A percentile compares a stretch with the other conserved stretches of the same genome.
Conservation (phyloP, 1,140 invertebrate species). For the Anthonomus grandis region DNA sequence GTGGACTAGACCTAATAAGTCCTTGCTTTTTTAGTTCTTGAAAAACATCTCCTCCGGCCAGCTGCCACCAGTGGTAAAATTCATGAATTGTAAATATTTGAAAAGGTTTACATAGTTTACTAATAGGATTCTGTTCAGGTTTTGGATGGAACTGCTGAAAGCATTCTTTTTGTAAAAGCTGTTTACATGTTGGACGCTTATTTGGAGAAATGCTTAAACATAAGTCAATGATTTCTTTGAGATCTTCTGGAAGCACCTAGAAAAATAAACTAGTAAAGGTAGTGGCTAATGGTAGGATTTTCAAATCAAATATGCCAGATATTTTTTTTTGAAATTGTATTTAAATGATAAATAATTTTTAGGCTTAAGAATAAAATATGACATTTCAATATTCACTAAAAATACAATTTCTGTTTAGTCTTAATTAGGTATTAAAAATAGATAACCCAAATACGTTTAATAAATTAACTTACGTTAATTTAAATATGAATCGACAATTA, state of each 20-base stretch:
- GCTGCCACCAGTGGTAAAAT: slow-evolving; percentile 91
- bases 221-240: slow-evolving; percentile 63
- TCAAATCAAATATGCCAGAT: no score
- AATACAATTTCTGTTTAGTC: no score
- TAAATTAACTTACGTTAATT: no score
- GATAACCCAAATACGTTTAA: no score
- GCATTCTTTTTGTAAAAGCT: slow-evolving; percentile 55
- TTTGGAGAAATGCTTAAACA: slow-evolving; percentile 66
- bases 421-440: no score
- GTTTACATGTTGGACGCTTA: slow-evolving; percentile 59
- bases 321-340: no score
- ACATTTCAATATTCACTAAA: no score
- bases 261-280: no score
- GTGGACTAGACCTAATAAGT: slow-evolving; percentile 76
- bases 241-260: slow-evolving; percentile 58
- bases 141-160: slow-evolving; percentile 49
- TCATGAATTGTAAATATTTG: slow-evolving; percentile 44
- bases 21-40: slow-evolving; percentile 88
- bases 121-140: slow-evolving; percentile 32
- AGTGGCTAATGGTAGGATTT: no score
- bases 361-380: no score
- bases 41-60: slow-evolving; percentile 92
- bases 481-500: no score
- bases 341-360: no score
- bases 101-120: slow-evolving; percentile 41